phyloP scores from a whole-genome alignment of 2,888 invertebrate genomes.

The Clanis bilineata region DNA sequence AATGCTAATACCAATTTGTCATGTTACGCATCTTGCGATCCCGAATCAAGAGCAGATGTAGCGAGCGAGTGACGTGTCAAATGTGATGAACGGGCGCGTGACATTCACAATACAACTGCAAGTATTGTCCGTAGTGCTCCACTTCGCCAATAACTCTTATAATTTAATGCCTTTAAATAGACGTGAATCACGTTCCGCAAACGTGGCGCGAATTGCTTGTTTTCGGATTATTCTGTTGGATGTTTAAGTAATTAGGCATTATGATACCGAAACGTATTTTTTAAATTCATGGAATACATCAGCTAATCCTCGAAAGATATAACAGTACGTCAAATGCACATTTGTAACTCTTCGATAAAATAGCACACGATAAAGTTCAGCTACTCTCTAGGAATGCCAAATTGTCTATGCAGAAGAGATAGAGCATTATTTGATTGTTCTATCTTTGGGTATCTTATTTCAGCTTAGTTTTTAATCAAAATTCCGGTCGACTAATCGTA shows the following conservation, averaged over 20 bases:
- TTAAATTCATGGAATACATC: too few species aligned
- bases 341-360: too few species aligned
- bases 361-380: too few species aligned
- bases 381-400: too few species aligned
- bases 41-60: slow-evolving; percentile 16
- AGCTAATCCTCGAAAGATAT: too few species aligned
- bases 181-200: slow-evolving; percentile 58
- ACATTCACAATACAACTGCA: slow-evolving; percentile 54
- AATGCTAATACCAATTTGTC: slow-evolving; percentile 4
- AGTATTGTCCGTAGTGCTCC: slow-evolving; percentile 38
- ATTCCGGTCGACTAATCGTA: too few species aligned
- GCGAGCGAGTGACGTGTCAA: slow-evolving; percentile 42
- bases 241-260: neutral
- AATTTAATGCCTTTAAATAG: slow-evolving; percentile 49
- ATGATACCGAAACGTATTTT: too few species aligned
- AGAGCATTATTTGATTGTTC: too few species aligned
- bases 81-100: slow-evolving; percentile 61
- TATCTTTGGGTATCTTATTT: too few species aligned
- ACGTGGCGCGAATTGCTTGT: slow-evolving; percentile 20
- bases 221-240: neutral
- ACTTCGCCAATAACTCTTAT: slow-evolving; percentile 31
- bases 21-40: slow-evolving; percentile 16
- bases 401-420: too few species aligned
- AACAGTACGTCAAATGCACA: too few species aligned
- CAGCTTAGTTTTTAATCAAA: too few species aligned